A percentile compares a stretch with the other conserved stretches of the same genome.
Conservation (phyloP, 2,113 vertebrate genomes). For the Lasiurus cinereus region DNA sequence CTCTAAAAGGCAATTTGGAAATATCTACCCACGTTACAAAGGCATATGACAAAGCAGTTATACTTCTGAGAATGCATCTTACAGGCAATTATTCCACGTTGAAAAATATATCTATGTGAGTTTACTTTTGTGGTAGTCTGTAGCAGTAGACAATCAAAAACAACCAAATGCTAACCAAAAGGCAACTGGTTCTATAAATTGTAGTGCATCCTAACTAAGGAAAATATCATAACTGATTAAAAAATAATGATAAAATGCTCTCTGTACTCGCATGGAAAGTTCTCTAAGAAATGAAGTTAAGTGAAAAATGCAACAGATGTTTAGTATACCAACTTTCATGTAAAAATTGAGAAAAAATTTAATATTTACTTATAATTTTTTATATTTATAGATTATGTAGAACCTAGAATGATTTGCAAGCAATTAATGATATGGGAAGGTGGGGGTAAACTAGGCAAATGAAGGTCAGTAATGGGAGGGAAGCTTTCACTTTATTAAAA, state of each 20-base stretch:
- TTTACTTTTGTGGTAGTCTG: not conserved
- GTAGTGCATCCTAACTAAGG: not conserved
- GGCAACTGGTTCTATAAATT: not conserved
- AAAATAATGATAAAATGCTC: not conserved
- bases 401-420: not conserved
- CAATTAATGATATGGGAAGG: not conserved
- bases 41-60: not conserved
- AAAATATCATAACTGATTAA: not conserved
- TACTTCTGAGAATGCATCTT: not conserved
- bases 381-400: not conserved
- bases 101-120: not conserved
- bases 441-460: not conserved
- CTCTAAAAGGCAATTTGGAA: not conserved
- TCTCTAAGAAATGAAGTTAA: not conserved
- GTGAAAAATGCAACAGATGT: not conserved
- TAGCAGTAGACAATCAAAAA: not conserved
- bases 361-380: not conserved
- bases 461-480: not conserved
- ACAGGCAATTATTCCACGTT: not conserved
- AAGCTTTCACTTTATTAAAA: not conserved
- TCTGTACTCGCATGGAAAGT: not conserved
- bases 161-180: not conserved
- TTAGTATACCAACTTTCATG: not conserved
- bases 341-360: not conserved
- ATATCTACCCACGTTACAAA: not conserved